phyloP scores from a whole-genome alignment of 2,113 vertebrate species.

The Phycodurus eques region DNA sequence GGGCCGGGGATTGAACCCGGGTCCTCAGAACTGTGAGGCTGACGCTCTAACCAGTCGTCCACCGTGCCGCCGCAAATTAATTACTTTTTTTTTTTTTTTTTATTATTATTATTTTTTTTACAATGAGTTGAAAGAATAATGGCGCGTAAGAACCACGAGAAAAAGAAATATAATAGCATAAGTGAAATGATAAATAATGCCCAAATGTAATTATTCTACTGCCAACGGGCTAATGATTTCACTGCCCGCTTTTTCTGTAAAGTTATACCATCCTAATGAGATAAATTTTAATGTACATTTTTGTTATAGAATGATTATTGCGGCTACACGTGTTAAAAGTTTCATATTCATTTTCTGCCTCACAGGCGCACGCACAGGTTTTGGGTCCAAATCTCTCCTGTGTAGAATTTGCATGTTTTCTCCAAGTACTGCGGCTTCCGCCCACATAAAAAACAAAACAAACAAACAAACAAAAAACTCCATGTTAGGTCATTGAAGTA shows the following conservation, averaged over 20 bases:
- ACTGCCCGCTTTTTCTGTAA: neutral
- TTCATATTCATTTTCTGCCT: neutral
- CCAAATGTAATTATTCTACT: slow-evolving; percentile 7
- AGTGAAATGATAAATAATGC: slow-evolving; percentile 36
- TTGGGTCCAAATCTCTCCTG: neutral
- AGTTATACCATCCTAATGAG: neutral
- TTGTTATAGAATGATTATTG: neutral
- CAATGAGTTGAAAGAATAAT: neutral
- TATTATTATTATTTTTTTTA: too few relatives aligned
- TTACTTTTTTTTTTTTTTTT: neutral
- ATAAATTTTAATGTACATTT: neutral
- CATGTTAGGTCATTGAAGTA: too few relatives aligned
- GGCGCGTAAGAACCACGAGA: slow-evolving; percentile 22
- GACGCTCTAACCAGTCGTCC: too few relatives aligned
- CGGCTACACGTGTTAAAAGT: neutral
- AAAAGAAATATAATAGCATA: slow-evolving; percentile 30
- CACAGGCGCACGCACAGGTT: neutral
- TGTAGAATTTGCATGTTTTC: too few relatives aligned
- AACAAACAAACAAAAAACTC: too few relatives aligned
- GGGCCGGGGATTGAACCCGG: too few relatives aligned
- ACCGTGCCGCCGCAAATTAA: too few relatives aligned
- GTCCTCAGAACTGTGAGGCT: too few relatives aligned
- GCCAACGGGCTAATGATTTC: neutral
- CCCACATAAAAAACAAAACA: too few relatives aligned
- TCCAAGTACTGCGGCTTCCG: too few relatives aligned